phyloP scores from a whole-genome alignment of 1,140 invertebrate species.

The Hermatobates lingyangjiaoensis region DNA sequence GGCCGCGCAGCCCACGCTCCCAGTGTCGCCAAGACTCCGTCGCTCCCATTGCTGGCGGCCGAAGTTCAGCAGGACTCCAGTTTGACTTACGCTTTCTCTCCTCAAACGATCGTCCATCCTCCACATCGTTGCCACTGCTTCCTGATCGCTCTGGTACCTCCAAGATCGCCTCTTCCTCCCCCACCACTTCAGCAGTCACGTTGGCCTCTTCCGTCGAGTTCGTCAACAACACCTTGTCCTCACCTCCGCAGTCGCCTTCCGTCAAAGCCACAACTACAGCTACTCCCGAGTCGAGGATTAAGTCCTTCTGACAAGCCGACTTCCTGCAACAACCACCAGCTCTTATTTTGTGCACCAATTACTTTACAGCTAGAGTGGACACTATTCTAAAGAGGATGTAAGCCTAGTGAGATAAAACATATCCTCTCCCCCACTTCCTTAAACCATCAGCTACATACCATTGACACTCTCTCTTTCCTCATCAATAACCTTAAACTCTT shows the following conservation, averaged over 20 bases:
- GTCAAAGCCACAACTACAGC: conserved; percentile 49
- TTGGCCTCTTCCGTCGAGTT: conserved; percentile 5
- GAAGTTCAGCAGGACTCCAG: conserved; percentile 11
- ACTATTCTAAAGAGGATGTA: background rate
- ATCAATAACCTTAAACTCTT: too few relatives aligned
- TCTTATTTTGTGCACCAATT: background rate
- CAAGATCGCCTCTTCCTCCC: background rate
- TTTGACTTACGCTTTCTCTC: conserved; percentile 1
- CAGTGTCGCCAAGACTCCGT: conserved; percentile 17
- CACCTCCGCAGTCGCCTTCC: conserved; percentile 51
- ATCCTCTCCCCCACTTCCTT: background rate
- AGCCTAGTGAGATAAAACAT: background rate
- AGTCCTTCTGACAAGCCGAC: conserved; percentile 55
- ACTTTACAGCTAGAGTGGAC: background rate
- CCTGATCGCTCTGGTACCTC: conserved; percentile 8
- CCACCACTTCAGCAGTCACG: background rate
- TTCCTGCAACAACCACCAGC: conserved; percentile 29
- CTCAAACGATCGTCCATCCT: conserved; percentile 3
- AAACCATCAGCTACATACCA: background rate
- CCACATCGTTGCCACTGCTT: conserved; percentile 6
- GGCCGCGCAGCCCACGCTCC: conserved; percentile 9
- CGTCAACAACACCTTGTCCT: conserved; percentile 15
- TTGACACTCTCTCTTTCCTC: too few relatives aligned
- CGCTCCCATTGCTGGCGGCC: conserved; percentile 15
- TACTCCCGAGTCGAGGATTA: conserved; percentile 51